Percentiles rank a stretch among this genome's conserved stretches.
Conservation (phyloP, 1,140 invertebrate species). For the Ridgeia piscesae region DNA sequence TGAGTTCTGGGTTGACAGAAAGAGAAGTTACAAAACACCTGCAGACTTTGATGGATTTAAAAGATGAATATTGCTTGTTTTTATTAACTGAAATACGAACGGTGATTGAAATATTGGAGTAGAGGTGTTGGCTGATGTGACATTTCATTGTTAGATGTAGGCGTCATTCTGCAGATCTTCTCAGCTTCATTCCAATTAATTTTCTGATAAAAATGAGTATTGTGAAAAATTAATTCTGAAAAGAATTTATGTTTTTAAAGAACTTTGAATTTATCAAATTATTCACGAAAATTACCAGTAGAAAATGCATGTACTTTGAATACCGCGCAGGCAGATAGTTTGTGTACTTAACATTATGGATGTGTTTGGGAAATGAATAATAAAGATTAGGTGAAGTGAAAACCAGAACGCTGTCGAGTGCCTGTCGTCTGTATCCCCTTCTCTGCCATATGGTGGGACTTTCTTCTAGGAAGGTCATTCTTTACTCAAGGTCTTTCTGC, state of each 20-base stretch:
- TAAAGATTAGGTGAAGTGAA: too few species aligned
- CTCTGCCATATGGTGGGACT: not conserved
- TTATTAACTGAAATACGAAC: not conserved
- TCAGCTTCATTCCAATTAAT: not conserved
- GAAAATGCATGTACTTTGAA: not conserved
- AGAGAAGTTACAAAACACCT: not conserved
- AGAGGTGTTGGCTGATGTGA: not conserved
- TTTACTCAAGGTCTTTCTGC: not conserved
- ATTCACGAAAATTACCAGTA: not conserved
- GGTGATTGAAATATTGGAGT: not conserved
- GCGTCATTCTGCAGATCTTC: not conserved
- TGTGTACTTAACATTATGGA: too few species aligned
- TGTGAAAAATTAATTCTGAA: not conserved
- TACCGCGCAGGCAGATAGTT: too few species aligned
- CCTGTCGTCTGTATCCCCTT: too few species aligned
- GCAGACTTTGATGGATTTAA: not conserved
- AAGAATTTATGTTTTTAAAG: not conserved
- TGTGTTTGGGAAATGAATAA: too few species aligned
- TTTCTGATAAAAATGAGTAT: not conserved
- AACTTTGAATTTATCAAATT: not conserved
- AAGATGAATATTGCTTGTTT: not conserved
- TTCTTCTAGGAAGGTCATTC: constrained; percentile 1
- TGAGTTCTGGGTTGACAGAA: not conserved
- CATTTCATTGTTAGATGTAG: not conserved
- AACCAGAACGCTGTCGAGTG: too few species aligned